phyloP scores from a whole-genome alignment of 2,797 vertebrate species.

The Eidolon dupreanum region DNA sequence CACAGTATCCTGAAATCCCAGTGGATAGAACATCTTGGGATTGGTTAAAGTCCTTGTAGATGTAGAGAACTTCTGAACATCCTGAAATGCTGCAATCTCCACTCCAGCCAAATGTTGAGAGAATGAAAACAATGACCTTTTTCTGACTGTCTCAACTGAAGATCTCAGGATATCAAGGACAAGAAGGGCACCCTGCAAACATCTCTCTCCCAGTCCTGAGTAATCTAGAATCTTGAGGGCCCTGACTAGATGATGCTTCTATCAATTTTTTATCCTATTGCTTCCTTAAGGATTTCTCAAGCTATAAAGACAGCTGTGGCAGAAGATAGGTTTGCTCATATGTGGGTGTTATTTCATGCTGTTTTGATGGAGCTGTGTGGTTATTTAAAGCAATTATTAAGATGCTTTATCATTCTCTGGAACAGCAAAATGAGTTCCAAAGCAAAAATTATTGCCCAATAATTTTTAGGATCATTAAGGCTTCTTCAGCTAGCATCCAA shows the following conservation, averaged over 20 bases:
- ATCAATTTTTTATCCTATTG: not conserved
- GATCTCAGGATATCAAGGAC: not conserved
- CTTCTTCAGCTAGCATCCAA: not conserved
- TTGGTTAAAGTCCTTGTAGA: not conserved
- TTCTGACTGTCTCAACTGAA: not conserved
- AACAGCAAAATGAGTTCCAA: conserved; percentile 58
- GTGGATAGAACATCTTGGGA: not conserved
- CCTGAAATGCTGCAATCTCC: not conserved
- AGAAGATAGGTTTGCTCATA: not conserved
- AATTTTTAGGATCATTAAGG: conserved; percentile 38
- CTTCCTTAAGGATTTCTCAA: conserved; percentile 8
- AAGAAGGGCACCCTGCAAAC: not conserved
- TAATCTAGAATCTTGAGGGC: not conserved
- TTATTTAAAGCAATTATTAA: conserved; percentile 67
- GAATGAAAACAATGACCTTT: not conserved
- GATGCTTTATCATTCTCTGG: conserved; percentile 61
- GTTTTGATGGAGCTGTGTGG: conserved; percentile 17
- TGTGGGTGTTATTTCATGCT: not conserved
- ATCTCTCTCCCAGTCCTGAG: not conserved
- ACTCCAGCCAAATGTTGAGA: not conserved
- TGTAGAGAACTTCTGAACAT: not conserved
- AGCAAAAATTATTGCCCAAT: conserved; percentile 62
- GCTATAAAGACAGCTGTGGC: not conserved
- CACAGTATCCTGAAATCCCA: not conserved
- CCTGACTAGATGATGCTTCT: not conserved